Base-by-base conservation (phyloP, 2,113 vertebrate genomes). In the Atlantisia rogersi region DNA sequence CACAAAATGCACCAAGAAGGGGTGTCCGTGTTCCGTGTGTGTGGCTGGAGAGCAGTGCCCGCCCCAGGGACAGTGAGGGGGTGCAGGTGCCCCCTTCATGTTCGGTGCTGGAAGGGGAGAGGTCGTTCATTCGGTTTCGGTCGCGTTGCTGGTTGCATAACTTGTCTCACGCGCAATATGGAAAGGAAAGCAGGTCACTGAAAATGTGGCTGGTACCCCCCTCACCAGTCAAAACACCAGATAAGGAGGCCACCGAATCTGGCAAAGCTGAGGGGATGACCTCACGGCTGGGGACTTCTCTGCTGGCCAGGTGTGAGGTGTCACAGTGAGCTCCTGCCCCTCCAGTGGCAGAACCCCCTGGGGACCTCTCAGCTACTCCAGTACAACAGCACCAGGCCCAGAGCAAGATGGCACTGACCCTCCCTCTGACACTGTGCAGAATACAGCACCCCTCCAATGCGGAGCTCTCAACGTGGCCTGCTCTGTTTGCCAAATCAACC, bases 11-110 rank as follows among this genome's bases (percentile, higher is more conserved):
- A 6, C 35, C 16, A 7, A 15, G 39, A 26, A 39, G 40, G 18
- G 3, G 8, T 11, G 0, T 7, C 81, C 1, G 0, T 5, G 3
- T 40, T 22, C 15, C 3, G 1, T 19, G 1, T 3, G 62, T 3
- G 3, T 26, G 31, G 14, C 35, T 20, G 17, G 20, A 13, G 42
- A 39, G 35, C 1, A 3, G 25, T 15, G 35, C 37, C 48, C 0
- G 0, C 10, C 20, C 17, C 2, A 0, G 31, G 28, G n/a, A 50
- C 31, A 24, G 4, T 26, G 48, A 28, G 10, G 0, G 3, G 26
- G 26, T 21, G 39, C 17, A 22, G 10, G 5, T 4, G 13, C 4
- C 2, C 15, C 13, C 10, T 13, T 24, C 5, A 0, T 4, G 0
- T 60, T 16, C 5, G n/a, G 8, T 8, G 5, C 11, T 10, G 37